A percentile compares a stretch with the other conserved stretches of the same genome.
Evolutionary conservation across 2,113 vertebrate genomes (phyloP).

Genomic region (Sander vitreus): DNA sequence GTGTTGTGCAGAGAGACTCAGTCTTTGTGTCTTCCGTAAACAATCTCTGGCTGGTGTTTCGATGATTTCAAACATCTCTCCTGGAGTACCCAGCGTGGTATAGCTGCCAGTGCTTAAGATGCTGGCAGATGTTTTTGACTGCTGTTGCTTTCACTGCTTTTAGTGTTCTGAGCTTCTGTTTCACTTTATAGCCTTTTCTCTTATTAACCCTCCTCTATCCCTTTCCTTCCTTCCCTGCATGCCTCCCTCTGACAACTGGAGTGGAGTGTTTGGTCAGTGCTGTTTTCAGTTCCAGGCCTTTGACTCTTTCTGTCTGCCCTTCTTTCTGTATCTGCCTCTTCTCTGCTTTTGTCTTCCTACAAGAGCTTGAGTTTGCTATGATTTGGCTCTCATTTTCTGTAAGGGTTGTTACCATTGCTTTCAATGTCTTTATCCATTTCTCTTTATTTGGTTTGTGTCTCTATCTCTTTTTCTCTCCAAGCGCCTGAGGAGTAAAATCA

Average conservation of each 20-base stretch:
- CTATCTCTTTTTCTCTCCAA: constrained; percentile 17
- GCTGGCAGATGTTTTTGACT: constrained; percentile 10
- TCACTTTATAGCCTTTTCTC: constrained; percentile 11
- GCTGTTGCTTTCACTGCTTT: background rate
- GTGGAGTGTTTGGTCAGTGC: constrained; percentile 24
- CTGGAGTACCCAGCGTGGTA: constrained; percentile 27
- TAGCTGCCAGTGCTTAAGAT: constrained; percentile 29
- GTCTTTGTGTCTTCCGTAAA: constrained; percentile 42
- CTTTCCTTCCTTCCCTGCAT: background rate
- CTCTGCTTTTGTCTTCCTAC: constrained; percentile 21
- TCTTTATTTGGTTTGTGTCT: constrained; percentile 20
- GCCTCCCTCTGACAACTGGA: constrained; percentile 29
- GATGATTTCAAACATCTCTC: constrained; percentile 45
- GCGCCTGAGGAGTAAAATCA: constrained; percentile 30
- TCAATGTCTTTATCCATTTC: constrained; percentile 36
- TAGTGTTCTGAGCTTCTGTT: background rate
- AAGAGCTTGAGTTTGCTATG: constrained; percentile 22
- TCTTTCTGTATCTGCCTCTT: constrained; percentile 23
- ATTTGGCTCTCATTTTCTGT: constrained; percentile 26
- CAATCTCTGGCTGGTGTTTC: constrained; percentile 45
- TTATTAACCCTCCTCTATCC: constrained; percentile 21
- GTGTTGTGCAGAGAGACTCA: constrained; percentile 47
- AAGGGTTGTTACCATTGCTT: constrained; percentile 3
- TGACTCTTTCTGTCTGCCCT: constrained; percentile 17
- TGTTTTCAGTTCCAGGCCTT: constrained; percentile 20